Conservation (phyloP, 2,797 vertebrate genomes). For the Spatula clypeata region DNA sequence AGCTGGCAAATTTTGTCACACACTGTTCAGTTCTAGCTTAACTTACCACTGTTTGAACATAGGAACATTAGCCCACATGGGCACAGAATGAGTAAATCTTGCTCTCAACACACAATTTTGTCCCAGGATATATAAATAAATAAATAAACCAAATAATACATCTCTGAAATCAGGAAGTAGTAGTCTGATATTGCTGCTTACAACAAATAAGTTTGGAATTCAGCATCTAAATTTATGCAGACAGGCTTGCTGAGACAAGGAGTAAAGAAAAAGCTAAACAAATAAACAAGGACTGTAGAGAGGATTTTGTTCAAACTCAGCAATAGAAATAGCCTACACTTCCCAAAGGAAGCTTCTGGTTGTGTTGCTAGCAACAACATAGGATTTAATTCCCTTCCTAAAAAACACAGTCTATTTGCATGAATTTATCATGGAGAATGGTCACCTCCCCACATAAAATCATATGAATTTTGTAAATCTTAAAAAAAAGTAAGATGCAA, state of each 20-base stretch:
- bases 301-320: neutral
- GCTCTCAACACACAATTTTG: neutral
- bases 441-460: neutral
- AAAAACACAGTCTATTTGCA: neutral
- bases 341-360: neutral
- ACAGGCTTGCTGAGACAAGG: neutral
- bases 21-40: neutral
- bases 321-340: neutral
- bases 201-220: neutral
- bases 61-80: neutral
- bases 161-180: neutral
- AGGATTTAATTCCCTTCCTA: neutral
- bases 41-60: neutral
- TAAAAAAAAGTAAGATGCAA: neutral
- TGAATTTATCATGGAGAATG: fast-evolving
- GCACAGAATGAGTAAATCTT: neutral
- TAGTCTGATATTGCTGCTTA: neutral
- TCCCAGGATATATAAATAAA: neutral
- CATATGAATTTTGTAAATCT: neutral
- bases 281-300: neutral
- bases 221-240: neutral
- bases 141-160: neutral
- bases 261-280: neutral
- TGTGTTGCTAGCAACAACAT: neutral
- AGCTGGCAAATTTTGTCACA: neutral